phyloP scores from a whole-genome alignment of 2,888 invertebrate species.

The Drepana falcataria region DNA sequence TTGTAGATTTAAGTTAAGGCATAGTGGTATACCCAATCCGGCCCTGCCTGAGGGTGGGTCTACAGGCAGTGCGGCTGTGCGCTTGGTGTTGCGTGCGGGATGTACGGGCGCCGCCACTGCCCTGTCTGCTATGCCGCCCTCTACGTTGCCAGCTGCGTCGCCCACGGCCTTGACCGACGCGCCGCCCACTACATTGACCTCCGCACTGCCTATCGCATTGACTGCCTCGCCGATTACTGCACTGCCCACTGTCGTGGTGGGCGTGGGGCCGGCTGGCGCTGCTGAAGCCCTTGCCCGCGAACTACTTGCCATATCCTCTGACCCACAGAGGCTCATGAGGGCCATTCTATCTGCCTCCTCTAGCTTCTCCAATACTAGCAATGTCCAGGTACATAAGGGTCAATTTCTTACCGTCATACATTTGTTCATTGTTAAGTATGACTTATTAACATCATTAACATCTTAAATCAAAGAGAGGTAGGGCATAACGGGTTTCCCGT shows the following conservation, averaged over 20 bases:
- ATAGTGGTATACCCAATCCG: constrained; percentile 66
- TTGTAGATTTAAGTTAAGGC: constrained; percentile 74
- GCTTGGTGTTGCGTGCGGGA: constrained; percentile 50
- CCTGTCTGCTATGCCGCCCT: constrained; percentile 13
- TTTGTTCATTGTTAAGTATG: no score
- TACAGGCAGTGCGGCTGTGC: constrained; percentile 52
- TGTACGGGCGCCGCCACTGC: constrained; percentile 60
- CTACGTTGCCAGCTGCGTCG: no score
- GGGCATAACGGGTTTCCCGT: no score
- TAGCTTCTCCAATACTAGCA: constrained; percentile 65
- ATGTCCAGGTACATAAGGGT: constrained; percentile 52
- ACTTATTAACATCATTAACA: no score
- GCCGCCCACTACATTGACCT: no score
- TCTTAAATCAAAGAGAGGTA: no score
- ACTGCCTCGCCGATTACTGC: background rate
- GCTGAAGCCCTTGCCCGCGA: constrained; percentile 63
- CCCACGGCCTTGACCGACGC: no score
- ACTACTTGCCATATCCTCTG: constrained; percentile 67
- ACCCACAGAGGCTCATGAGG: constrained; percentile 72
- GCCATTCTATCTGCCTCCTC: constrained; percentile 76
- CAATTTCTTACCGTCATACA: no score
- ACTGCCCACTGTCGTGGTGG: constrained; percentile 45
- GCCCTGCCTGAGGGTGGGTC: constrained; percentile 71
- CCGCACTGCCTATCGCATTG: no score
- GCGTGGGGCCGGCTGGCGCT: constrained; percentile 55